phyloP scores from a whole-genome alignment of 35 echinoderm and acorn worm genomes.

The Ophiothrix spiculata region DNA sequence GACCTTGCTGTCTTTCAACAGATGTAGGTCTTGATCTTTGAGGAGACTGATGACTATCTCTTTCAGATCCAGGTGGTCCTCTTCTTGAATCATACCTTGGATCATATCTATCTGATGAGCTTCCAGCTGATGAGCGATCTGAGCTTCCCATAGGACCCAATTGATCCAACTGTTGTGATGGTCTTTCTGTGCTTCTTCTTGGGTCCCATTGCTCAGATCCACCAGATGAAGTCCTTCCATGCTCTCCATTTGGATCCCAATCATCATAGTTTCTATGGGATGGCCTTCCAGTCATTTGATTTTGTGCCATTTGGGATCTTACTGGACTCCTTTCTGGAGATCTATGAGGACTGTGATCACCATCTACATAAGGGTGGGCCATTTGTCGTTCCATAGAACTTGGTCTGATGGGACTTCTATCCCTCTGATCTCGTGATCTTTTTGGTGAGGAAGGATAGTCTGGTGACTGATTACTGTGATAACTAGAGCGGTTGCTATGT shows the following conservation, averaged over 20 bases:
- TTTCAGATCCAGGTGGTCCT: no score
- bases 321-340: not conserved
- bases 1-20: not conserved
- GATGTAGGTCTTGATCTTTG: not conserved
- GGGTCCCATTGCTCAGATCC: not conserved
- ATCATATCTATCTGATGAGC: not conserved
- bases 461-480: no score
- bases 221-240: not conserved
- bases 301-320: not conserved
- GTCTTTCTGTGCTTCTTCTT: not conserved
- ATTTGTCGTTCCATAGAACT: not conserved
- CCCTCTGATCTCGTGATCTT: not conserved
- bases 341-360: not conserved
- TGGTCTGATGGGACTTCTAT: not conserved
- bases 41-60: not conserved
- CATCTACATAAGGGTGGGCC: not conserved
- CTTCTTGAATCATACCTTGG: not conserved
- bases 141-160: not conserved
- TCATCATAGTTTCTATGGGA: not conserved
- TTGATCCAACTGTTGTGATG: not conserved
- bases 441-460: not conserved
- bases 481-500: not conserved
- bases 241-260: not conserved
- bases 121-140: not conserved
- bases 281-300: not conserved